Evolutionary conservation across 2,113 vertebrate species (phyloP).

Genomic region (Menura novaehollandiae): DNA sequence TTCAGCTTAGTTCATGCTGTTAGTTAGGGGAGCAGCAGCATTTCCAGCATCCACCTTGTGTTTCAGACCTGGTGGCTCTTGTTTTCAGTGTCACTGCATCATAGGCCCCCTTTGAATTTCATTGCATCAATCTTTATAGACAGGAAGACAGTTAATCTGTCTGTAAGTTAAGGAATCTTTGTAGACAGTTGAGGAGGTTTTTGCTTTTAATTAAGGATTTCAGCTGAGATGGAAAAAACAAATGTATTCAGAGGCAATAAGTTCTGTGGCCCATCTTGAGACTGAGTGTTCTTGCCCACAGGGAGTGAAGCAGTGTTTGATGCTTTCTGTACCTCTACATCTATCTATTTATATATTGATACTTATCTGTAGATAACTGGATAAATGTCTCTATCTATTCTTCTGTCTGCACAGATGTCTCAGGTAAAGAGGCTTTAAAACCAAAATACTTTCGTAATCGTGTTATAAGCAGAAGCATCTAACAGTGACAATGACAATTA

Average conservation of each 20-base stretch:
- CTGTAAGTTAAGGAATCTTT: too few relatives aligned
- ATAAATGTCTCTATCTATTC: background rate
- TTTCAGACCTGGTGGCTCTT: background rate
- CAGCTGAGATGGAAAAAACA: background rate
- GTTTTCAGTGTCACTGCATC: background rate
- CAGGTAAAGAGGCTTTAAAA: background rate
- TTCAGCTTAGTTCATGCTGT: background rate
- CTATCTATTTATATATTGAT: background rate
- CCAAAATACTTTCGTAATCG: background rate
- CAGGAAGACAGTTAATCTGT: too few relatives aligned
- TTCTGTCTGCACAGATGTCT: background rate
- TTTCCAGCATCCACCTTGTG: background rate
- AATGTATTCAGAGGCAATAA: background rate
- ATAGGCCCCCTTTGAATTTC: background rate
- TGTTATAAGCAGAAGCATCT: background rate
- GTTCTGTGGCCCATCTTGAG: background rate
- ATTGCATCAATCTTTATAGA: background rate
- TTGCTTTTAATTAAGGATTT: background rate
- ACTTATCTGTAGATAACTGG: background rate
- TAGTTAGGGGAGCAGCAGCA: background rate
- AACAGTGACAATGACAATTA: background rate
- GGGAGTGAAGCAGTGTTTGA: background rate
- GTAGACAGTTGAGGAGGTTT: background rate
- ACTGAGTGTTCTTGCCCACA: background rate
- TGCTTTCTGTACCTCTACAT: background rate